phyloP scores from a whole-genome alignment of 2,113 vertebrate genomes.

The Pelusios castaneus region DNA sequence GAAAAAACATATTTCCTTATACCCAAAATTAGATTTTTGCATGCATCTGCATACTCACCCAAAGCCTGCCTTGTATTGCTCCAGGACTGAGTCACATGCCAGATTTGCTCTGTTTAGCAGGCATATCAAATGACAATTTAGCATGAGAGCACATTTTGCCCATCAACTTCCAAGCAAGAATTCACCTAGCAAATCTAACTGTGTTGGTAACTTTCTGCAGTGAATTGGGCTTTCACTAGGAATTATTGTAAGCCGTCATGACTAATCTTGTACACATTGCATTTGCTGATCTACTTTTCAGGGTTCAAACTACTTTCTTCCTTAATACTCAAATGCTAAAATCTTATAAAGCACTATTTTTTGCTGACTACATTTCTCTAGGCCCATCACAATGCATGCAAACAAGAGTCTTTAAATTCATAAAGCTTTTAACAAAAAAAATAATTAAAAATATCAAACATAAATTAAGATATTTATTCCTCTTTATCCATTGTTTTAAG shows the following conservation, averaged over 20 bases:
- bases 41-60: slow-evolving; percentile 43
- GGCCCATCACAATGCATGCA: slow-evolving; percentile 73
- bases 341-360: slow-evolving; percentile 64
- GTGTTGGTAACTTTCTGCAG: slow-evolving; percentile 32
- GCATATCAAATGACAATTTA: slow-evolving; percentile 54
- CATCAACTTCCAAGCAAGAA: slow-evolving; percentile 38
- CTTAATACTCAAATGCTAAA: slow-evolving; percentile 45
- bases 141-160: slow-evolving; percentile 55
- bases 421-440: slow-evolving; percentile 67
- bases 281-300: slow-evolving; percentile 63
- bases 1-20: slow-evolving; percentile 37
- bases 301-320: slow-evolving; percentile 55
- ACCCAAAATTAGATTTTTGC: slow-evolving; percentile 38
- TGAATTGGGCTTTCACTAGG: slow-evolving; percentile 63
- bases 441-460: slow-evolving; percentile 54
- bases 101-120: slow-evolving; percentile 42
- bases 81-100: slow-evolving; percentile 40
- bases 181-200: slow-evolving; percentile 55
- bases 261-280: slow-evolving; percentile 43
- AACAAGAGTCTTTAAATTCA: slow-evolving; percentile 56
- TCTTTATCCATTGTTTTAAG: slow-evolving; percentile 84
- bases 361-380: slow-evolving; percentile 56
- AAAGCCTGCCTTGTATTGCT: slow-evolving; percentile 42
- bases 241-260: slow-evolving; percentile 62
- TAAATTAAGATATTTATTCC: slow-evolving; percentile 73